Percentiles rank a stretch among this genome's conserved stretches.
Conservation (phyloP, 2,797 vertebrate species). For the Neopelma chrysocephalum region DNA sequence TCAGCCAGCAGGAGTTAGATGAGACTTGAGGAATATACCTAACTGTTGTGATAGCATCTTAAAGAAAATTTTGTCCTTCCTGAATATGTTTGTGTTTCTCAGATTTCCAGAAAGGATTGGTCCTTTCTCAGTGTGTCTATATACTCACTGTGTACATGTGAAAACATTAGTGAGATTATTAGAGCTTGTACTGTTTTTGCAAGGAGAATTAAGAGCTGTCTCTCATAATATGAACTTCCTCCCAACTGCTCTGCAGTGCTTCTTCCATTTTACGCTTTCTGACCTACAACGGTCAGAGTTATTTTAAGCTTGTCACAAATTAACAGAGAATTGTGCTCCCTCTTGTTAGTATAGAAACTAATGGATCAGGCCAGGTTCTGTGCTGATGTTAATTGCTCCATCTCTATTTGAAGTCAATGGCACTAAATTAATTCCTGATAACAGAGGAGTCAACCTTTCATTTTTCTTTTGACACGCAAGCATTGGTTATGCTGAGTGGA, state of each 20-base stretch:
- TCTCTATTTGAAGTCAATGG: conserved; percentile 9
- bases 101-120: background rate
- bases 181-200: background rate
- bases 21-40: background rate
- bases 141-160: background rate
- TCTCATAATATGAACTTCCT: background rate
- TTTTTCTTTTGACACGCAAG: background rate
- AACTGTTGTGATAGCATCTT: background rate
- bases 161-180: background rate
- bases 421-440: background rate
- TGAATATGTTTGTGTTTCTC: background rate
- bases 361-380: background rate
- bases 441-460: background rate
- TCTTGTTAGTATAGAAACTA: background rate
- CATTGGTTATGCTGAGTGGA: background rate
- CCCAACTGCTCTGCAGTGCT: background rate
- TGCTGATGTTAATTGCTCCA: background rate
- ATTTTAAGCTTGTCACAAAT: background rate
- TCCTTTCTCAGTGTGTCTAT: background rate
- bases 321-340: background rate
- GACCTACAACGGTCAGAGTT: background rate
- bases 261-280: background rate
- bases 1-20: background rate
- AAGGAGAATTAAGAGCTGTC: background rate
- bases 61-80: background rate